Percentiles rank a stretch among this genome's conserved stretches.
phyloP scores from a whole-genome alignment of 2,113 vertebrate species.

The Onychorhynchus coronatus region DNA sequence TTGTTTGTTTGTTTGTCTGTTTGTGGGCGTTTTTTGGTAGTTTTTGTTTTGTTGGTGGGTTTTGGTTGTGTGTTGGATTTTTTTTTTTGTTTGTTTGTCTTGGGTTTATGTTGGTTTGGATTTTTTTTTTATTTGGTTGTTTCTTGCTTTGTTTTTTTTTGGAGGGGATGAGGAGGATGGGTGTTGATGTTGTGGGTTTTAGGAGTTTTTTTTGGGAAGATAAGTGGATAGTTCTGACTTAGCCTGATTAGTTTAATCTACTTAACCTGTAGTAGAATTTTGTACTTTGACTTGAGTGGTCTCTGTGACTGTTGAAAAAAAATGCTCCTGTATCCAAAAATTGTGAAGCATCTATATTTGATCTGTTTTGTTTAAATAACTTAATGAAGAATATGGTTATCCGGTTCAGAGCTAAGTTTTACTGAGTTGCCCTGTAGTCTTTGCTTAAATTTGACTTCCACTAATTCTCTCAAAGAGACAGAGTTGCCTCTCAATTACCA shows the following conservation, averaged over 20 bases:
- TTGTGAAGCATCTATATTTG: not conserved
- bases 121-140: not conserved
- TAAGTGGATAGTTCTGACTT: not conserved
- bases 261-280: not conserved
- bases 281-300: not conserved
- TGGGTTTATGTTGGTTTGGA: not conserved
- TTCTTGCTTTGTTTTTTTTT: not conserved
- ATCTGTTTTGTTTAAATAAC: not conserved
- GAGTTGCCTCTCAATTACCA: not conserved
- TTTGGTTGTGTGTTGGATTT: not conserved
- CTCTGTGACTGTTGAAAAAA: not conserved
- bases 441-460: not conserved
- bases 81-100: not conserved
- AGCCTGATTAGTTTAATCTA: not conserved
- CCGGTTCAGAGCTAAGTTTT: not conserved
- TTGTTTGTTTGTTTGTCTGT: not conserved
- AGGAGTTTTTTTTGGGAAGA: not conserved
- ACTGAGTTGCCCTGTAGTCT: not conserved
- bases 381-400: not conserved
- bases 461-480: not conserved
- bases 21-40: not conserved
- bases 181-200: not conserved
- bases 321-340: not conserved
- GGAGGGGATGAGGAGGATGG: no score
- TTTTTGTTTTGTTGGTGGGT: not conserved